These are phyloP conservation scores for Tetranychus truncatus DNA, from an alignment of 2,888 invertebrate genomes.

Conservation along the genomic window DNA sequence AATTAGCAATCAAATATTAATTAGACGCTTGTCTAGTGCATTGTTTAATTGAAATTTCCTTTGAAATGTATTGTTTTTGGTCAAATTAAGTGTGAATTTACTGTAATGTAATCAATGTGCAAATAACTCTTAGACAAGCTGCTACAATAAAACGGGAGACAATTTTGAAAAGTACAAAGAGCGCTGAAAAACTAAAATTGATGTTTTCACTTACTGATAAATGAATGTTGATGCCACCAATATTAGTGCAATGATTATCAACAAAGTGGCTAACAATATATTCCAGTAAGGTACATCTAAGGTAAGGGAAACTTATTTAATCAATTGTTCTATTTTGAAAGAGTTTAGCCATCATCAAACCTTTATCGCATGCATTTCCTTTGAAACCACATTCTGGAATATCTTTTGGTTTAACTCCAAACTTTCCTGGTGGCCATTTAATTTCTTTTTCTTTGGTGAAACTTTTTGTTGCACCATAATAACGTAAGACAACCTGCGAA, in stretches of 20 bases:
- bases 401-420: slow-evolving; percentile 39
- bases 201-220: slow-evolving; percentile 20
- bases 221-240: slow-evolving; percentile 21
- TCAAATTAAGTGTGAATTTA: no score
- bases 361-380: slow-evolving; percentile 20
- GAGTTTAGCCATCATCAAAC: background rate
- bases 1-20: no score
- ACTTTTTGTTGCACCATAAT: slow-evolving; percentile 24
- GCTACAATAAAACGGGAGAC: no score
- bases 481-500: slow-evolving; percentile 24
- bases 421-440: slow-evolving; percentile 51
- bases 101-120: no score
- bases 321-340: background rate
- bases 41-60: no score
- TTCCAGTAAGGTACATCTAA: slow-evolving; percentile 19
- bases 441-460: slow-evolving; percentile 35
- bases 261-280: slow-evolving; percentile 15
- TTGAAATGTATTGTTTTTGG: no score
- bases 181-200: no score
- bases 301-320: no score
- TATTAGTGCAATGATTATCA: slow-evolving; percentile 20
- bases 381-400: slow-evolving; percentile 80
- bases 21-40: no score
- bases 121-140: no score
- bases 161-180: no score